A percentile compares a stretch with the other conserved stretches of the same genome.
Conservation (phyloP, 1,140 invertebrate species). For the Bathynomus jamesi region DNA sequence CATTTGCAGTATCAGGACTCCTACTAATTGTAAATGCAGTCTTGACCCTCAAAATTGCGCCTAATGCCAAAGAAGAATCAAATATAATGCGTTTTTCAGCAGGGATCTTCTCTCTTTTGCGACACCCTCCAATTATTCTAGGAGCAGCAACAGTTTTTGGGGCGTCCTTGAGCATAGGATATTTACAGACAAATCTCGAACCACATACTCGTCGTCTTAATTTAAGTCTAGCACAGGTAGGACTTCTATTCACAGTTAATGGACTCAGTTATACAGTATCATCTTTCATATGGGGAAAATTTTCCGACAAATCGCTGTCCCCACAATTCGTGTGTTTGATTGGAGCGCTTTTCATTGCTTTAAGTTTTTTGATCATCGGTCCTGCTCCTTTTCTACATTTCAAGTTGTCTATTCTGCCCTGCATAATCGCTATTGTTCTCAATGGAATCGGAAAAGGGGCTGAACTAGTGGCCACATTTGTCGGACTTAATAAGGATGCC, state of each 20-base stretch:
- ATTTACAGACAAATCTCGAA: slow-evolving; percentile 67
- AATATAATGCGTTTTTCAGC: background rate
- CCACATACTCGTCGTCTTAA: slow-evolving; percentile 67
- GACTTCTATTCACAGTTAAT: slow-evolving; percentile 78
- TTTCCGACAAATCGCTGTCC: slow-evolving; percentile 60
- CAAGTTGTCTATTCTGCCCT: slow-evolving; percentile 7
- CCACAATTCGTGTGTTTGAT: slow-evolving; percentile 59
- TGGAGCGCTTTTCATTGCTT: slow-evolving; percentile 56
- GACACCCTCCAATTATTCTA: slow-evolving; percentile 45
- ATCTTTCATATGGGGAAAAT: slow-evolving; percentile 69
- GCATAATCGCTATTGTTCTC: too few species aligned
- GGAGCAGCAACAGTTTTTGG: slow-evolving; percentile 60
- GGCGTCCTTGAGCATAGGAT: slow-evolving; percentile 71
- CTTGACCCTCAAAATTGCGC: slow-evolving; percentile 25
- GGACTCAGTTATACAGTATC: slow-evolving; percentile 74
- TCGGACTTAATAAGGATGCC: slow-evolving; percentile 63
- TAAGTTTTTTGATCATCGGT: slow-evolving; percentile 62
- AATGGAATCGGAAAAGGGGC: too few species aligned
- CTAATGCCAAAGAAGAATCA: slow-evolving; percentile 37
- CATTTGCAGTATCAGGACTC: slow-evolving; percentile 53
- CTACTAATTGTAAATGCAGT: slow-evolving; percentile 37
- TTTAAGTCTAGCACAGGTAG: slow-evolving; percentile 62
- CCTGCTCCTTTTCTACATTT: slow-evolving; percentile 47
- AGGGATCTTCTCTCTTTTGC: slow-evolving; percentile 41
- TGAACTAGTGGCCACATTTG: slow-evolving; percentile 76